A percentile compares a stretch with the other conserved stretches of the same genome.
These are phyloP conservation scores for Macrotus californicus DNA, from an alignment of 2,113 vertebrate genomes.

Conservation along the genomic window DNA sequence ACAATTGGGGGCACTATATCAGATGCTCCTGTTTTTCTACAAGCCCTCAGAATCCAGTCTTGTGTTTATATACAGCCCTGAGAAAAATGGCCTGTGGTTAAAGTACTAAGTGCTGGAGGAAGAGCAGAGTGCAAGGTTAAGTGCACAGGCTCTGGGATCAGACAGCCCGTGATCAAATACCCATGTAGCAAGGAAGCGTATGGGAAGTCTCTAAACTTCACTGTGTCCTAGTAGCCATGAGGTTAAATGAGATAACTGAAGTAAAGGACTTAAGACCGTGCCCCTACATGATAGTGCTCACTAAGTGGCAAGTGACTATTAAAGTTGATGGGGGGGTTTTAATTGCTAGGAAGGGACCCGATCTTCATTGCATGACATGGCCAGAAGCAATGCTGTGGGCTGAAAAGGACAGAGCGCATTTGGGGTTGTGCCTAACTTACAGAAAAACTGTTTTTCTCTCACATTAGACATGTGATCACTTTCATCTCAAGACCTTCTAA, in stretches of 20 bases:
- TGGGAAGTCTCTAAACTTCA: conserved; percentile 26
- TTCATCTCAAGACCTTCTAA: background rate
- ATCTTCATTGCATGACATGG: background rate
- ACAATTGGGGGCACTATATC: conserved; percentile 22
- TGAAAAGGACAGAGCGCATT: background rate
- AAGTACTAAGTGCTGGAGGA: conserved; percentile 30
- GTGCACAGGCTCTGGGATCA: background rate
- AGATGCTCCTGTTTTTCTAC: conserved; percentile 17
- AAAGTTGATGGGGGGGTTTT: background rate
- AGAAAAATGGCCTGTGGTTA: conserved; percentile 44
- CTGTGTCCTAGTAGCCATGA: background rate
- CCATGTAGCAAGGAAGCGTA: background rate
- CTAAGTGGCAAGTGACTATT: background rate
- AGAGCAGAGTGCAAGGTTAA: background rate
- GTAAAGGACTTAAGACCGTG: background rate
- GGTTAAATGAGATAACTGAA: background rate
- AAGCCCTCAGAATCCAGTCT: background rate
- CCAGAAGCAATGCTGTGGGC: background rate
- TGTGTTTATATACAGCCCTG: background rate
- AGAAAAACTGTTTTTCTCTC: conserved; percentile 30
- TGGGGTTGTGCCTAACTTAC: background rate
- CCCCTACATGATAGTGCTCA: background rate
- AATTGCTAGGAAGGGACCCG: background rate
- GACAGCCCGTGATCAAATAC: background rate
- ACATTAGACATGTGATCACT: background rate